These are phyloP conservation scores for Danaus plexippus DNA, from an alignment of 1,140 invertebrate species.

Conservation along the genomic window DNA sequence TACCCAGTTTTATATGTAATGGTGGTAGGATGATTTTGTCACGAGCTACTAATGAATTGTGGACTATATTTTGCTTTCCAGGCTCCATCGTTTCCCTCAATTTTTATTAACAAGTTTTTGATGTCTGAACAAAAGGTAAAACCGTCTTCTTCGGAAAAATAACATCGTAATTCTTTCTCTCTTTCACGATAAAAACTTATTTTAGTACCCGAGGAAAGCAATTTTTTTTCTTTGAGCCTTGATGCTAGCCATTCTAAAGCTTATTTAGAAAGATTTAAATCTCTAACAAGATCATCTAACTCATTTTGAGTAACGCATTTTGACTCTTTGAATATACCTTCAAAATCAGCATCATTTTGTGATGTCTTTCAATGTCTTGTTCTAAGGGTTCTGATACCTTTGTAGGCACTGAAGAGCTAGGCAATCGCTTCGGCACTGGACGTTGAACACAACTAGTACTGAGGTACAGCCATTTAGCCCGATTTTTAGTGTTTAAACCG, in stretches of 20 bases:
- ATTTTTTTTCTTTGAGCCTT: constrained; percentile 1
- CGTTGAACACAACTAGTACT: constrained; percentile 14
- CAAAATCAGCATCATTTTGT: too few species aligned
- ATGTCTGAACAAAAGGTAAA: too few species aligned
- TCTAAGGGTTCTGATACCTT: neutral
- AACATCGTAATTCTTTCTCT: constrained; percentile 1
- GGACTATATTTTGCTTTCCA: too few species aligned
- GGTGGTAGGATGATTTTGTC: constrained; percentile 14
- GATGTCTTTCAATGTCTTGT: constrained; percentile 13
- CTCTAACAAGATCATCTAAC: neutral
- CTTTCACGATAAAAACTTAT: neutral
- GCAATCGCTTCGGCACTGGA: constrained; percentile 7
- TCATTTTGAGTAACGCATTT: constrained; percentile 4
- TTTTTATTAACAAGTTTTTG: too few species aligned
- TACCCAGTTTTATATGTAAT: constrained; percentile 39
- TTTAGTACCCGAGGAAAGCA: neutral
- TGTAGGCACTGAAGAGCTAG: constrained; percentile 14
- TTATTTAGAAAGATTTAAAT: constrained; percentile 5
- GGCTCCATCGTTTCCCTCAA: too few species aligned
- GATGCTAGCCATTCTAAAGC: neutral
- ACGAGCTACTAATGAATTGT: too few species aligned
- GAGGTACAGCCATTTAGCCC: constrained; percentile 17
- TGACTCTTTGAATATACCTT: neutral
- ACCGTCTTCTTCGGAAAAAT: constrained; percentile 1
- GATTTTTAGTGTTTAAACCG: constrained; percentile 15